Percentiles rank a stretch among this genome's conserved stretches.
Evolutionary conservation across 1,140 invertebrate genomes (phyloP).

Genomic region (Sycophaga agraensis): DNA sequence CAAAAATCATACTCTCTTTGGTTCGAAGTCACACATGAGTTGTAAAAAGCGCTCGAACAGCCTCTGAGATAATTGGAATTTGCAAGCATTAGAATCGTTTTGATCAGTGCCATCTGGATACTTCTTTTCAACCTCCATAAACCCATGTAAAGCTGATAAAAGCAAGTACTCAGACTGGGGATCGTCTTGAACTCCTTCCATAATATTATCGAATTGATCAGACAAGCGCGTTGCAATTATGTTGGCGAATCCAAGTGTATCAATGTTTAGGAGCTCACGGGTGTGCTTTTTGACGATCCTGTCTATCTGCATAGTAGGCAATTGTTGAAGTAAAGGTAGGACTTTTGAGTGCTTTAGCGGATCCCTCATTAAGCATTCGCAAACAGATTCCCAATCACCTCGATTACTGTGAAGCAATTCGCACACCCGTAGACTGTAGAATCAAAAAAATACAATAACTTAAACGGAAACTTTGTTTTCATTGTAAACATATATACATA

Average conservation of each 20-base stretch:
- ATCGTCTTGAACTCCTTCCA: slow-evolving; percentile 50
- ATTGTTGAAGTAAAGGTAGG: slow-evolving; percentile 48
- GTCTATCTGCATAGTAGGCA: slow-evolving; percentile 43
- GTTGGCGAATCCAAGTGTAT: slow-evolving; percentile 41
- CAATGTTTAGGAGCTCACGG: slow-evolving; percentile 38
- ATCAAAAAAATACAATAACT: too few species aligned
- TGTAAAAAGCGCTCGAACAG: slow-evolving; percentile 67
- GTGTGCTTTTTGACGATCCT: slow-evolving; percentile 40
- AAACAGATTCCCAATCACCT: slow-evolving; percentile 53
- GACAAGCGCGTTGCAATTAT: slow-evolving; percentile 42
- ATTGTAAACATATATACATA: too few species aligned
- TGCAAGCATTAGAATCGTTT: neutral
- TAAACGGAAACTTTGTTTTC: too few species aligned
- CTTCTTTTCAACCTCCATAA: neutral
- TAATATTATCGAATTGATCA: slow-evolving; percentile 41
- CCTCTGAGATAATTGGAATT: slow-evolving; percentile 56
- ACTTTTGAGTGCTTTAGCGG: slow-evolving; percentile 44
- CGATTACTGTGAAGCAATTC: slow-evolving; percentile 48
- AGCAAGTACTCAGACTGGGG: slow-evolving; percentile 62
- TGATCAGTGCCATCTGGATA: neutral
- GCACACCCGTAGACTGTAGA: slow-evolving; percentile 47
- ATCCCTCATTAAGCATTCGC: slow-evolving; percentile 49
- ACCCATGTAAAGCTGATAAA: slow-evolving; percentile 62
- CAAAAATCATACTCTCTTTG: slow-evolving; percentile 43
- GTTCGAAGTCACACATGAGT: slow-evolving; percentile 68